These are phyloP conservation scores for Taurulus bubalis DNA, from an alignment of 2,113 vertebrate species.

Conservation along the genomic window DNA sequence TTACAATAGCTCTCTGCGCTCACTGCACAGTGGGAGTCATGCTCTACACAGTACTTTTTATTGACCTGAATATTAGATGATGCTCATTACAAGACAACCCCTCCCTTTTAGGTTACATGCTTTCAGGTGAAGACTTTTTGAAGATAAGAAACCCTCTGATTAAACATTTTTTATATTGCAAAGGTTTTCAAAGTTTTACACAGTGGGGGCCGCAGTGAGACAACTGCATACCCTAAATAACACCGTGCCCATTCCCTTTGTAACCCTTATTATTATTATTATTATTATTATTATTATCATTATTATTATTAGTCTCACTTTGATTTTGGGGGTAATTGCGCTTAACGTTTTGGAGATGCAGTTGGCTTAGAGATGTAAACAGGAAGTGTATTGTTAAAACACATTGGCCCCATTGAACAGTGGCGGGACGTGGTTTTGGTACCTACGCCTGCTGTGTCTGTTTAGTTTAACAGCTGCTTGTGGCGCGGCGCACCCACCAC, in stretches of 20 bases:
- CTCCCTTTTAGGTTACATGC: background rate
- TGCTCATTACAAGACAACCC: background rate
- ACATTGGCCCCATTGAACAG: background rate
- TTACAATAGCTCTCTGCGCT: background rate
- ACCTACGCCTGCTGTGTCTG: too few species aligned
- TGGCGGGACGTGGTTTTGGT: too few species aligned
- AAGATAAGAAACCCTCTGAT: background rate
- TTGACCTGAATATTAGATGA: conserved; percentile 2
- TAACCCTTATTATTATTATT: too few species aligned
- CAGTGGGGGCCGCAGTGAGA: background rate
- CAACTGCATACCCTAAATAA: background rate
- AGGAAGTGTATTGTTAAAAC: background rate
- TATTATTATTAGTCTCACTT: background rate
- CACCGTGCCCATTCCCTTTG: background rate
- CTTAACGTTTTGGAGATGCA: background rate
- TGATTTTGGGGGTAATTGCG: background rate
- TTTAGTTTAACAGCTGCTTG: too few species aligned
- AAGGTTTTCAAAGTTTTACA: background rate
- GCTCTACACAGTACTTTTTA: background rate
- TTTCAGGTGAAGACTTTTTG: background rate
- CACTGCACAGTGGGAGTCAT: background rate
- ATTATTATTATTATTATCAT: too few species aligned
- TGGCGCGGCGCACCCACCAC: too few species aligned
- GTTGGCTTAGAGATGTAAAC: background rate
- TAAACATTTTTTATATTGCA: background rate